Base-by-base conservation (phyloP, 1,140 invertebrate genomes). In the Asobara japonica region DNA sequence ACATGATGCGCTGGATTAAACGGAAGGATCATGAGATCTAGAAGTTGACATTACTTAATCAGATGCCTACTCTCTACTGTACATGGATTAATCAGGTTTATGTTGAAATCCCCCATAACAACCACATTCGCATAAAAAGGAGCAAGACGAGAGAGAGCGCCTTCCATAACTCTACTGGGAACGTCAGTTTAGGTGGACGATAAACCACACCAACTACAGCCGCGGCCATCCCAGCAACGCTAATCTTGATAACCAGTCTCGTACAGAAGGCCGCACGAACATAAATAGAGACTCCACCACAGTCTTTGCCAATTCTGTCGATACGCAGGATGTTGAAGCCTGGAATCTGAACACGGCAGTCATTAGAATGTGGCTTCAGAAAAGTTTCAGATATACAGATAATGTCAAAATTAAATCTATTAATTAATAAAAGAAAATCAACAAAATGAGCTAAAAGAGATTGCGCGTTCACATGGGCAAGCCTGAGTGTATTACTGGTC, bases 221-320 rank as follows among this genome's bases (percentile, higher is more conserved):
- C 6, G 13, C 8, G 5, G n/a, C 61, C 11, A 27, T 2, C 16
- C 29, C n/a, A 1, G 20, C 3, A 1, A 1, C 61, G 10, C 16
- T n/a, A n/a, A 65, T 31, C 31, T 65, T 27, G 6, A 36, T n/a
- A 2, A 30, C 31, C 13, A 61, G 3, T 7, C 64, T 71, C 8
- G n/a, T 27, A 8, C 5, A 36, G 13, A 71, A 20, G 2, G 25
- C 22, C 10, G 31, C 33, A 16, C 29, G 51, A 6, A 71, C n/a
- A 62, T 71, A 62, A n/a, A 5, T 13, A 16, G 51, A 51, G 1
- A 71, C 69, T 25, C 69, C 69, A 11, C 69, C 48, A 18, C 51
- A 48, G 11, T 18, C 48, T 13, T 36, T 36, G 2, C 69, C 48
- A 25, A 36, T 25, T 13, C 56, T 11, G 22, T 71, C 69, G 38